phyloP scores from a whole-genome alignment of 1,140 invertebrate species.

The Drosophila bipectinata region DNA sequence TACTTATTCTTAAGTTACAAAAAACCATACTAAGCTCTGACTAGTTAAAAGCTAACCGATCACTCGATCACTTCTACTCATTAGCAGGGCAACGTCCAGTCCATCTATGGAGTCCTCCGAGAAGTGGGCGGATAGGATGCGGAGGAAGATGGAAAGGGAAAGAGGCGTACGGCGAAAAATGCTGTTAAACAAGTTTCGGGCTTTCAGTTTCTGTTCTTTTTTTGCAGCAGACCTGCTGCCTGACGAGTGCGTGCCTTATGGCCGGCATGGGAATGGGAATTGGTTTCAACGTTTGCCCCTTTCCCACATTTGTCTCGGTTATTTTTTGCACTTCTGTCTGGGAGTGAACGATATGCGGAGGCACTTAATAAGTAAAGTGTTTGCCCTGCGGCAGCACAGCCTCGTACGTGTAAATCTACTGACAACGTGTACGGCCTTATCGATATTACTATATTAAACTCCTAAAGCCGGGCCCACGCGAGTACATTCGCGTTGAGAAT shows the following conservation, averaged over 20 bases:
- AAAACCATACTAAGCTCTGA: neutral
- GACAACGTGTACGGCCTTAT: constrained; percentile 23
- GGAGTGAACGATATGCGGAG: constrained; percentile 46
- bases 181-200: constrained; percentile 70
- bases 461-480: constrained; percentile 8
- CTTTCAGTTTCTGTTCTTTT: constrained; percentile 45
- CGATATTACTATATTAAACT: constrained; percentile 47
- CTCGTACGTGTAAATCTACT: neutral
- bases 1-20: too few relatives aligned
- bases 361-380: constrained; percentile 69
- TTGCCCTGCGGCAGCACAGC: constrained; percentile 20
- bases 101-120: constrained; percentile 30
- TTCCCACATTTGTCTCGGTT: constrained; percentile 14
- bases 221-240: constrained; percentile 14
- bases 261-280: constrained; percentile 49
- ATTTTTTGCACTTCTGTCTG: constrained; percentile 35
- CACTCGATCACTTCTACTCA: constrained; percentile 18
- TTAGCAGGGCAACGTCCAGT: constrained; percentile 15
- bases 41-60: neutral
- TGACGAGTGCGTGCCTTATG: constrained; percentile 62
- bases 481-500: constrained; percentile 2
- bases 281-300: constrained; percentile 34
- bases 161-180: constrained; percentile 47
- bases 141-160: neutral
- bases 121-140: constrained; percentile 16